Base-by-base conservation (phyloP, 2,113 vertebrate species). In the Phalacrocorax brasilianus region DNA sequence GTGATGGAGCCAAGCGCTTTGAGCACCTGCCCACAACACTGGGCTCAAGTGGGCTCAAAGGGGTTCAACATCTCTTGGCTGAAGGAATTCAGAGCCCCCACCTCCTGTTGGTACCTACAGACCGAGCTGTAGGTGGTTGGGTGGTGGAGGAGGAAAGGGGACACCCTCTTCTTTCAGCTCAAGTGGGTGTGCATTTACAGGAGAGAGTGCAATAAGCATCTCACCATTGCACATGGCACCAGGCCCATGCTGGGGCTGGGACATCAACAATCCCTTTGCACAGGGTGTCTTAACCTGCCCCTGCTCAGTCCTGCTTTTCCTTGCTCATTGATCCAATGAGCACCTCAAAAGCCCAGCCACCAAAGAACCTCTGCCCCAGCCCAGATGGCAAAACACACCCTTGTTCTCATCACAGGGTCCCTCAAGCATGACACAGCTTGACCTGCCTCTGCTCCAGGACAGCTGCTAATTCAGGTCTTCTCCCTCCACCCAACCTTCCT, bases 61-160 rank as follows among this genome's bases (percentile, higher is more conserved):
- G 62, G 45, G 21, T 24, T 71, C 56, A 35, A 0, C 5, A 4
- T 12, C 27, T 61, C 63, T 13, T 44, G 50, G 12, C 13, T 40
- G 65, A 49, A 67, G 83, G 74, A 49, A 2, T 5, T 50, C 15
- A 12, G 65, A 66, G 45, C 2, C 12, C 11, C 8, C 18, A 47
- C 9, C 26, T 58, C 52, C 6, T 0, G 0, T 0, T 2, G n/a
- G 16, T 55, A n/a, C 40, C 80, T 18, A 3, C 4, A 23, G 47
- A 13, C 35, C 33, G 56, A 88, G 13, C 33, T 70, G 50, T 35
- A 65, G 35, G 35, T 35, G 35, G 35, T 35, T 35, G 35, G 35
- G 35, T 35, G 35, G 35, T 35, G 35, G 35, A 35, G 35, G 35
- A 35, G 35, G 35, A 35, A 35, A 35, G 35, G 56, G 24, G 35